These are phyloP conservation scores for Platichthys flesus DNA, from an alignment of 2,113 vertebrate species.

Conservation along the genomic window DNA sequence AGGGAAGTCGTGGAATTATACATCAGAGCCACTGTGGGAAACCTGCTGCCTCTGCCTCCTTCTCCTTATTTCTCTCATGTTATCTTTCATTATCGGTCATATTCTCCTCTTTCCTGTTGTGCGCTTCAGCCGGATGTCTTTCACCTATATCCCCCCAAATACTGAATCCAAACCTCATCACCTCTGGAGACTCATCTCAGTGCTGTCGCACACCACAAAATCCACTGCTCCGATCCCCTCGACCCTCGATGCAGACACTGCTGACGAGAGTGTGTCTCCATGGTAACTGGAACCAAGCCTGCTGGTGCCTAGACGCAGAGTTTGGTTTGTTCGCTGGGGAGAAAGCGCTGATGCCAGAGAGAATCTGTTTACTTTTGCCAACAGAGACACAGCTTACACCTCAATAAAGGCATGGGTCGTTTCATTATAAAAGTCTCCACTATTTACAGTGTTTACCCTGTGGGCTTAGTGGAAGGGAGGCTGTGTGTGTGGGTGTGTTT, in stretches of 20 bases:
- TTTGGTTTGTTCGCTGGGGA: conserved; percentile 38
- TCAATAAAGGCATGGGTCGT: conserved; percentile 50
- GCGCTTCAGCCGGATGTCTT: no score
- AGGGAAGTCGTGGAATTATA: conserved; percentile 25
- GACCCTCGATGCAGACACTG: conserved; percentile 30
- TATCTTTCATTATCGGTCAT: conserved; percentile 27
- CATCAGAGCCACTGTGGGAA: conserved; percentile 23
- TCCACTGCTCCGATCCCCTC: conserved; percentile 25
- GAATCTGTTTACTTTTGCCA: conserved; percentile 70
- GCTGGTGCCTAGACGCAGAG: conserved; percentile 76
- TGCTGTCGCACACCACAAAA: conserved; percentile 36
- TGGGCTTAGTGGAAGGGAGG: conserved; percentile 23
- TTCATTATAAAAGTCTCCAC: conserved; percentile 52
- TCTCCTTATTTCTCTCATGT: background rate
- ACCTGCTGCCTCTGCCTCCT: background rate
- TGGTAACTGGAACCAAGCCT: conserved; percentile 79
- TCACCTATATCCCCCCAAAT: background rate
- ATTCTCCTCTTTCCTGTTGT: conserved; percentile 2
- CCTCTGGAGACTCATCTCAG: conserved; percentile 34
- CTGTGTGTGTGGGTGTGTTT: background rate
- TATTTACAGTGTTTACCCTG: conserved; percentile 57
- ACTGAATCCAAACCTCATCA: conserved; percentile 13
- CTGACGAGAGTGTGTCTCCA: conserved; percentile 71
- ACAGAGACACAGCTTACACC: conserved; percentile 59
- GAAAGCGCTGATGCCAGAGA: conserved; percentile 69